Percentiles rank a stretch among this genome's conserved stretches.
Evolutionary conservation across 2,797 vertebrate species (phyloP).

Genomic region (Cephalopachus bancanus): DNA sequence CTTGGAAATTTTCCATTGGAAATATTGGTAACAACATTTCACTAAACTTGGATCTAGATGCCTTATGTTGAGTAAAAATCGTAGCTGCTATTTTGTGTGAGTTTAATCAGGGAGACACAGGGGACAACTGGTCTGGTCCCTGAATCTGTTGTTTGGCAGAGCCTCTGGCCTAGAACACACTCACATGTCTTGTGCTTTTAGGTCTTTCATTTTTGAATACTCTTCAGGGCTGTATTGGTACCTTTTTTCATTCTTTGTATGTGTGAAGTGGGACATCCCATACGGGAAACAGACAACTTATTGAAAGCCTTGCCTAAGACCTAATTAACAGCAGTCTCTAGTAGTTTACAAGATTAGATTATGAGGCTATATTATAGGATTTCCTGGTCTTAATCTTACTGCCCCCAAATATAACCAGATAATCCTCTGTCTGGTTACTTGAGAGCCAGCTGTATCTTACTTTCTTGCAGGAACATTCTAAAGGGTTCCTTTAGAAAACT

Average conservation of each 20-base stretch:
- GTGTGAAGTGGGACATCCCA: neutral
- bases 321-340: conserved; percentile 32
- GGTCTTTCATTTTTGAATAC: conserved; percentile 1
- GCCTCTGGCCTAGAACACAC: neutral
- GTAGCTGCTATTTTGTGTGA: neutral
- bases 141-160: conserved; percentile 31
- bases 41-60: neutral
- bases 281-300: neutral
- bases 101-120: conserved; percentile 13
- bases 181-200: conserved; percentile 23
- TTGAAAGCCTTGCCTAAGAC: neutral
- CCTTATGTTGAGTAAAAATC: neutral
- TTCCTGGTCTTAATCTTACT: conserved; percentile 42
- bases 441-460: conserved; percentile 36
- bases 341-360: conserved; percentile 2
- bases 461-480: conserved; percentile 43
- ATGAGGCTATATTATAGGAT: neutral
- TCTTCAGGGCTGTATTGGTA: neutral
- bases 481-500: conserved; percentile 59
- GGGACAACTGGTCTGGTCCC: neutral
- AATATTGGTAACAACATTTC: conserved; percentile 31
- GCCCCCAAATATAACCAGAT: conserved; percentile 26
- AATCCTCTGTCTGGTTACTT: conserved; percentile 63
- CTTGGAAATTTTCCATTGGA: conserved; percentile 36
- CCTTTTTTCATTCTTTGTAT: conserved; percentile 17